phyloP scores from a whole-genome alignment of 2,797 vertebrate species.

The Spheniscus humboldti region DNA sequence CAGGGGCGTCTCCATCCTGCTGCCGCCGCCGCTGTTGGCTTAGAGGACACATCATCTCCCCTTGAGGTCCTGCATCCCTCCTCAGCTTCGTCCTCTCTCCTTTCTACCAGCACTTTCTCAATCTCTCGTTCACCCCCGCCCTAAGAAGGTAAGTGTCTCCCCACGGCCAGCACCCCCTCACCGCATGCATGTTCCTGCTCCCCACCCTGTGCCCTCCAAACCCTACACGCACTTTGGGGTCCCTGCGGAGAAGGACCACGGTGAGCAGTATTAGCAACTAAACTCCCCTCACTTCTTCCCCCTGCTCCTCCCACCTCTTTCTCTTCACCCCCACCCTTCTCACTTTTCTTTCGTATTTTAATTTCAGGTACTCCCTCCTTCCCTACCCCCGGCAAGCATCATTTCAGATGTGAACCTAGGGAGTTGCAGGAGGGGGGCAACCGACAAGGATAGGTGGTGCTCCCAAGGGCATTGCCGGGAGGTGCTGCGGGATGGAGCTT shows the following conservation, averaged over 20 bases:
- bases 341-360: slow-evolving; percentile 20
- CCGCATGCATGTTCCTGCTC: background rate
- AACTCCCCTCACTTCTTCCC: slow-evolving; percentile 3
- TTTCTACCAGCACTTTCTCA: slow-evolving; percentile 16
- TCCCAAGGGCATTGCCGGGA: slow-evolving; percentile 1
- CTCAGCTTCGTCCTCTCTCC: slow-evolving; percentile 33
- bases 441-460: background rate
- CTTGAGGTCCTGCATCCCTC: slow-evolving; percentile 63
- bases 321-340: background rate
- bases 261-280: background rate
- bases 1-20: slow-evolving; percentile 66
- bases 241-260: background rate
- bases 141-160: slow-evolving; percentile 59
- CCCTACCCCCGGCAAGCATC: background rate
- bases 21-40: slow-evolving; percentile 45
- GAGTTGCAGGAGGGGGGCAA: background rate
- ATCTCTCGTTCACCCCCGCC: background rate
- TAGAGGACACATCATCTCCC: slow-evolving; percentile 68
- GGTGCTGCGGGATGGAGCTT: background rate
- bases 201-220: background rate
- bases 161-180: background rate
- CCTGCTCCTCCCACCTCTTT: background rate
- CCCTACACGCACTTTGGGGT: background rate
- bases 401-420: background rate
- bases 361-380: slow-evolving; percentile 11